phyloP scores from a whole-genome alignment of 2,113 vertebrate genomes.

The Datnioides undecimradiatus region DNA sequence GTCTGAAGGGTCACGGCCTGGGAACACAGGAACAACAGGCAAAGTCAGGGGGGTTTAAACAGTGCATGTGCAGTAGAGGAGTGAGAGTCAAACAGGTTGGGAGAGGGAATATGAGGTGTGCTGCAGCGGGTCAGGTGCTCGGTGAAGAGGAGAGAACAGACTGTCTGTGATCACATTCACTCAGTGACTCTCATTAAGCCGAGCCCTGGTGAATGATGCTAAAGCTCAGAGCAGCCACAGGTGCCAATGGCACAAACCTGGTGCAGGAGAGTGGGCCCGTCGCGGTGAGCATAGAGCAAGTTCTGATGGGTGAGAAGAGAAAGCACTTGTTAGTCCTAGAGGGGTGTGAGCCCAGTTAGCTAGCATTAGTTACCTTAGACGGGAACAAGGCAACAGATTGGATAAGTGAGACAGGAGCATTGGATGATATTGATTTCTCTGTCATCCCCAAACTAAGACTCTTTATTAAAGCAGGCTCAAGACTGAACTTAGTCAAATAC shows the following conservation, averaged over 20 bases:
- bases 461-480: neutral
- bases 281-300: constrained; percentile 81
- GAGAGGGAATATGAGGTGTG: constrained; percentile 23
- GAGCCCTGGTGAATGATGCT: constrained; percentile 50
- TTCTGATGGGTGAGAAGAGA: constrained; percentile 82
- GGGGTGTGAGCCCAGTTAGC: neutral
- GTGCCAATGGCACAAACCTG: constrained; percentile 81
- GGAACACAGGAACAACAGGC: constrained; percentile 26
- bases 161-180: constrained; percentile 55
- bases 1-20: constrained; percentile 6
- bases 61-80: constrained; percentile 32
- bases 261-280: constrained; percentile 75
- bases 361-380: neutral
- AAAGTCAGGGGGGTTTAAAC: constrained; percentile 10
- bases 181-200: constrained; percentile 28
- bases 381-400: constrained; percentile 32
- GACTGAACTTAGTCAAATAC: neutral
- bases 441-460: neutral
- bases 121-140: constrained; percentile 10
- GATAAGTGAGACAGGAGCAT: neutral
- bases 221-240: constrained; percentile 71
- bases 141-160: constrained; percentile 32
- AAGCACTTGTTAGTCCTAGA: constrained; percentile 72
- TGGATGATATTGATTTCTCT: neutral
- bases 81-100: constrained; percentile 21